Evolutionary conservation across 2,888 invertebrate species (phyloP).

Genomic region (Girardia tigrina): DNA sequence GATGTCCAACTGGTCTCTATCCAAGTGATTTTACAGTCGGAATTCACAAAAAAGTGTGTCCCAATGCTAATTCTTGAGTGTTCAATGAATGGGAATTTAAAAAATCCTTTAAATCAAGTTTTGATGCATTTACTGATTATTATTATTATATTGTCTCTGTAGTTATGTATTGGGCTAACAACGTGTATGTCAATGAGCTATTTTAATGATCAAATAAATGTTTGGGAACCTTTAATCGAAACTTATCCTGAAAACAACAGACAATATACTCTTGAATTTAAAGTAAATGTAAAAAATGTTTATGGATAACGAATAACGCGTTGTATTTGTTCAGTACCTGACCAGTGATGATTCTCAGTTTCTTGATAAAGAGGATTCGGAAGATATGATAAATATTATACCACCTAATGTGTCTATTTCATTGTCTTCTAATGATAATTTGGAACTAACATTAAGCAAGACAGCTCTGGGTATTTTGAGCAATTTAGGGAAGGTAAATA

Average conservation of each 20-base stretch:
- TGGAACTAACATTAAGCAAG: constrained; percentile 29
- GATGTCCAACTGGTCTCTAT: not conserved
- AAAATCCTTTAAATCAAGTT: constrained; percentile 26
- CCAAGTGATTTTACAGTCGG: constrained; percentile 29
- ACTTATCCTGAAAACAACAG: constrained; percentile 26
- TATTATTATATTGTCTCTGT: not conserved
- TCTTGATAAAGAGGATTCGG: constrained; percentile 27
- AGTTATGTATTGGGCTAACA: constrained; percentile 25
- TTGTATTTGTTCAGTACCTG: not conserved
- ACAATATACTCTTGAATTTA: constrained; percentile 28
- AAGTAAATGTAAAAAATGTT: constrained; percentile 16
- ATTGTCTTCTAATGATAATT: not conserved
- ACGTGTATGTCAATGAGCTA: constrained; percentile 7
- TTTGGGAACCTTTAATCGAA: constrained; percentile 32
- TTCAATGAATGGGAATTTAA: constrained; percentile 25
- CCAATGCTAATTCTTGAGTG: constrained; percentile 30
- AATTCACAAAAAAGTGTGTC: constrained; percentile 30
- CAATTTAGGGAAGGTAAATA: constrained; percentile 31
- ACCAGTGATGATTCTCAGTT: not conserved
- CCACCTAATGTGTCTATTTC: not conserved
- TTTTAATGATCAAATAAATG: constrained; percentile 33
- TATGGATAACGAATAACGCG: not conserved
- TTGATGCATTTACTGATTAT: not conserved
- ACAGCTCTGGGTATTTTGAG: constrained; percentile 26
- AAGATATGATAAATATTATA: constrained; percentile 16